Base-by-base conservation (phyloP, 2,113 vertebrate species). In the Zingel zingel region DNA sequence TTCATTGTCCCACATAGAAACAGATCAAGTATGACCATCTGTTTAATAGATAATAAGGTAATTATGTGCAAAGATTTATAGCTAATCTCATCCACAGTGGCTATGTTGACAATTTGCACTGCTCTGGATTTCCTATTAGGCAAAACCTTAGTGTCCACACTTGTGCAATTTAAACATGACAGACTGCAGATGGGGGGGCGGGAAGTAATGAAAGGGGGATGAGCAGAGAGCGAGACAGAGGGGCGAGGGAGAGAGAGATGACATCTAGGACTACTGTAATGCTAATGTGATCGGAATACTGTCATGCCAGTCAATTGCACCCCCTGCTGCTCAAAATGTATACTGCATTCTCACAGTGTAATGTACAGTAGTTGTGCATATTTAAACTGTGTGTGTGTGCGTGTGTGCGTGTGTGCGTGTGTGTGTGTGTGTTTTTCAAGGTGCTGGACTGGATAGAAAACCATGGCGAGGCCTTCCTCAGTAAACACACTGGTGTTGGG, bases 401-500 rank as follows among this genome's bases (percentile, higher is more conserved):
- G 62, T 83, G 50, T 82, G 57, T 79, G 10, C 7, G 36, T 36
- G 36, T 36, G 36, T 36, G 47, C 77, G 58, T 85, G 57, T 77
- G 13, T 48, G 10, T 63, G 27, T 47, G 39, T 43, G 39, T 8
- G 39, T 43, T 15, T 81, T 62, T 85, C 9, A 68, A 99, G 98
- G 98, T 99, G 66, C 93, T 99, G 91, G 98, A 99, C 87, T 99
- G 98, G 98, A 99, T 99, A 61, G 98, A 99, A 92, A 99, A 99
- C 91, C 98, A 99, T 0, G 98, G 98, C 33, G 98, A 99, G 94
- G 98, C 98, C 39, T 99, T 99, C 83, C 96, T 99, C 76, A 99
- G 98, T 91, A 99, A 99, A 78, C 98, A 99, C 76, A 99, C 98
- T 0, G 98, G 98, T 1, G 98, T 99, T 54, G 98, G 98, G 53